phyloP scores from a whole-genome alignment of 2,888 invertebrate species.

The Ectemnius cavifrons region DNA sequence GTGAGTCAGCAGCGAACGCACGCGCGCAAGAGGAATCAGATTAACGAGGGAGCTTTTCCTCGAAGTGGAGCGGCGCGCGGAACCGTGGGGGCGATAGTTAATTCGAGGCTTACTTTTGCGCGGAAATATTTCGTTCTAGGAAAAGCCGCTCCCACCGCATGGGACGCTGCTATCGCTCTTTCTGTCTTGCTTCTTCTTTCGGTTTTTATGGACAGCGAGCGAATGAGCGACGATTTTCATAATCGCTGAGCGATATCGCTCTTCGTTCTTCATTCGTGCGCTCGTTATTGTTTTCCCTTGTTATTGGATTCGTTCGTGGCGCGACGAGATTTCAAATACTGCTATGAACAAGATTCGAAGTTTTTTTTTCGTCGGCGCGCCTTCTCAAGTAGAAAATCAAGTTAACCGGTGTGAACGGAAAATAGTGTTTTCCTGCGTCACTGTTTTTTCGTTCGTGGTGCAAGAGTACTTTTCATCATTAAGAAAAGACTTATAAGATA shows the following conservation, averaged over 20 bases:
- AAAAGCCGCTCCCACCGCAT: constrained; percentile 32
- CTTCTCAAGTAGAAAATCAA: no score
- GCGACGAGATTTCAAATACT: no score
- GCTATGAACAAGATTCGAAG: no score
- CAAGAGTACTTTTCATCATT: no score
- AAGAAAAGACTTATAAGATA: no score
- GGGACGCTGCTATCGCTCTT: constrained; percentile 19
- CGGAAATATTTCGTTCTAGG: constrained; percentile 56
- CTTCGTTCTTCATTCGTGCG: constrained; percentile 4
- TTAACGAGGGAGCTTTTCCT: constrained; percentile 54
- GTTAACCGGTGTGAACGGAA: no score
- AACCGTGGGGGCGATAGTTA: constrained; percentile 43
- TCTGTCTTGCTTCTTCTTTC: constrained; percentile 13
- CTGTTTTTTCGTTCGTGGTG: no score
- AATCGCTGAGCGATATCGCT: constrained; percentile 11
- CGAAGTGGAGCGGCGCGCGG: constrained; percentile 47
- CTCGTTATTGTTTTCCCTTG: no score
- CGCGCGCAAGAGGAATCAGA: constrained; percentile 40
- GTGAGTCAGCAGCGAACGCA: constrained; percentile 48
- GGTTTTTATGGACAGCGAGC: no score
- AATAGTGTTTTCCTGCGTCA: no score
- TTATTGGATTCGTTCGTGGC: no score
- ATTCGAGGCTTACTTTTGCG: constrained; percentile 45
- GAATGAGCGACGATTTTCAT: constrained; percentile 17
- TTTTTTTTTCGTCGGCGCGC: no score